phyloP scores from a whole-genome alignment of 2,888 invertebrate species.

The Atethmia centrago region DNA sequence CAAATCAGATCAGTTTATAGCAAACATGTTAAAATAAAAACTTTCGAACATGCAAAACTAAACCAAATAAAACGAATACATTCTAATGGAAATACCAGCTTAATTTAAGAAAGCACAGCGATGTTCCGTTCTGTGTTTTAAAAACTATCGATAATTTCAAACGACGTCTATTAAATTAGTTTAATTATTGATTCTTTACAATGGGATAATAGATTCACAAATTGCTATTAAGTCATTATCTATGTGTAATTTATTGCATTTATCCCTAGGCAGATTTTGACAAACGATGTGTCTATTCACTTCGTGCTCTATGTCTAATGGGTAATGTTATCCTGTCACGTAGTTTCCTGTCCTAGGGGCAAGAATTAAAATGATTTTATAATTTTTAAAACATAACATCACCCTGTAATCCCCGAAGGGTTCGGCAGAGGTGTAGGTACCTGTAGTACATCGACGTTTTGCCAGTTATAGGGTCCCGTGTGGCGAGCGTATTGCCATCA shows the following conservation, averaged over 20 bases:
- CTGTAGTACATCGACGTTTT: no score
- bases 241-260: constrained; percentile 2
- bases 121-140: neutral
- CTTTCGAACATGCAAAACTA: no score
- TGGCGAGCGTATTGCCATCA: neutral
- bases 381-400: neutral
- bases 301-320: constrained; percentile 14
- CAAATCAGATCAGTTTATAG: no score
- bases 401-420: neutral
- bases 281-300: constrained; percentile 1
- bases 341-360: neutral
- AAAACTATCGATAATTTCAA: constrained; percentile 12
- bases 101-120: neutral
- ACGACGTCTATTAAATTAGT: no score
- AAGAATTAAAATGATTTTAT: neutral
- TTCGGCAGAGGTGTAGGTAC: neutral
- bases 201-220: neutral
- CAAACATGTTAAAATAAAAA: no score
- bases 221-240: neutral
- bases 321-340: constrained; percentile 29
- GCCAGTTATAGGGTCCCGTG: neutral
- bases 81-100: neutral
- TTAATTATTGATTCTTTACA: neutral
- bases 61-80: no score
- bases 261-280: constrained; percentile 17